Conservation (phyloP, 2,888 invertebrate genomes). For the Hypsopygia costalis region DNA sequence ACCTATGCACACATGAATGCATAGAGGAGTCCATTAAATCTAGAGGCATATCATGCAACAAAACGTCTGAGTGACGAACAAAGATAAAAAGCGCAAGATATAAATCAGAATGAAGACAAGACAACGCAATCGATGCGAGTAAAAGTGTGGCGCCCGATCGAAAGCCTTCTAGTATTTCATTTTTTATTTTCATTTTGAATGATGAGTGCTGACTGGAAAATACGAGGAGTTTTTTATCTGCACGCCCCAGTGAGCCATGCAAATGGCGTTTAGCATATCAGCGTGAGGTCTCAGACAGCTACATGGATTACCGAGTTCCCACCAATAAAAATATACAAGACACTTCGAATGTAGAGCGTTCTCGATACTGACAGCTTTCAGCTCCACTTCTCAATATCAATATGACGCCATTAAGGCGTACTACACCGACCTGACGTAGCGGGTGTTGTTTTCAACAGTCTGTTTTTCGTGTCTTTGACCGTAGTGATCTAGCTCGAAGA, state of each 20-base stretch:
- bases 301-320: slow-evolving; percentile 49
- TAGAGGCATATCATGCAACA: slow-evolving; percentile 29
- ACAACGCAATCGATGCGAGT: slow-evolving; percentile 52
- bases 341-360: slow-evolving; percentile 34
- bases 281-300: slow-evolving; percentile 48
- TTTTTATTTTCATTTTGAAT: slow-evolving; percentile 40
- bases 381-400: slow-evolving; percentile 39
- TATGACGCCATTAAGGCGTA: slow-evolving; percentile 34
- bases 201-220: slow-evolving; percentile 53
- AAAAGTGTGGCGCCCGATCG: slow-evolving; percentile 68
- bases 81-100: slow-evolving; percentile 45
- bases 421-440: slow-evolving; percentile 27
- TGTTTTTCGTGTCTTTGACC: slow-evolving; percentile 55
- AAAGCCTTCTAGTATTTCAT: slow-evolving; percentile 49
- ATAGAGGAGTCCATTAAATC: slow-evolving; percentile 21
- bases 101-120: slow-evolving; percentile 53
- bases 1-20: not conserved
- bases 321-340: slow-evolving; percentile 47
- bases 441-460: slow-evolving; percentile 31
- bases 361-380: slow-evolving; percentile 44
- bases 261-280: slow-evolving; percentile 57
- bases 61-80: slow-evolving; percentile 35
- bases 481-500: slow-evolving; percentile 49
- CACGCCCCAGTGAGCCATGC: slow-evolving; percentile 49
- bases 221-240: slow-evolving; percentile 32